Base-by-base conservation (phyloP, 2,797 vertebrate species). In the Pteronotus mesoamericanus region DNA sequence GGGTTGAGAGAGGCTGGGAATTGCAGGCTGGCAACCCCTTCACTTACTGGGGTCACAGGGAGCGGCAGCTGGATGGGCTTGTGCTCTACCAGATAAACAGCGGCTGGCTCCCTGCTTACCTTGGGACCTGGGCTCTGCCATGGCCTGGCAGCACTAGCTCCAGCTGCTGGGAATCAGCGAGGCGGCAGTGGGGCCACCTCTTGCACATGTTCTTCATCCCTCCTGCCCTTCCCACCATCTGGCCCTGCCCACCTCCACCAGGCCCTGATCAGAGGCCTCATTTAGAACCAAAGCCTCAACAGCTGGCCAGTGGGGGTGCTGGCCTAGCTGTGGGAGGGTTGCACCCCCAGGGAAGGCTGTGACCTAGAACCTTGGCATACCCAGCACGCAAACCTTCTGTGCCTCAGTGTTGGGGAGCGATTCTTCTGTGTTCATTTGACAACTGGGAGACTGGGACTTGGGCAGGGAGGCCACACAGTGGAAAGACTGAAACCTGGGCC, bases 151-250 rank as follows among this genome's bases (percentile, higher is more conserved):
- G 37, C 6, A 10, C 46, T 37, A 18, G 14, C 53, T 24, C 84
- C 22, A 26, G 18, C 18, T 19, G 34, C 61, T 3, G 21, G 21
- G 80, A 0, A 21, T 82, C 46, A 8, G 19, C 29, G 7, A 15
- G 24, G 16, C 2, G 6, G 15, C 34, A 8, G 6, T 9, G 10
- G 1, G 22, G 68, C 59, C 75, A 9, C 34, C 2, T 12, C 11
- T 24, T 34, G 2, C 21, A 0, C 3, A 1, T 0, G 1, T 46
- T 11, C 15, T 37, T 37, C 53, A 5, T 12, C 57, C 19, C n/a
- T 19, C 59, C 5, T 2, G 22, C 39, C 59, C 32, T 5, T 39
- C 57, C 32, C 32, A 37, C 92, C 32, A n/a, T 68, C 75, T 85
- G 90, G 71, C 32, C 71, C 6, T 0, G 61, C 64, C 37, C 21